Base-by-base conservation (phyloP, 2,113 vertebrate genomes). In the Climacteris rufus region DNA sequence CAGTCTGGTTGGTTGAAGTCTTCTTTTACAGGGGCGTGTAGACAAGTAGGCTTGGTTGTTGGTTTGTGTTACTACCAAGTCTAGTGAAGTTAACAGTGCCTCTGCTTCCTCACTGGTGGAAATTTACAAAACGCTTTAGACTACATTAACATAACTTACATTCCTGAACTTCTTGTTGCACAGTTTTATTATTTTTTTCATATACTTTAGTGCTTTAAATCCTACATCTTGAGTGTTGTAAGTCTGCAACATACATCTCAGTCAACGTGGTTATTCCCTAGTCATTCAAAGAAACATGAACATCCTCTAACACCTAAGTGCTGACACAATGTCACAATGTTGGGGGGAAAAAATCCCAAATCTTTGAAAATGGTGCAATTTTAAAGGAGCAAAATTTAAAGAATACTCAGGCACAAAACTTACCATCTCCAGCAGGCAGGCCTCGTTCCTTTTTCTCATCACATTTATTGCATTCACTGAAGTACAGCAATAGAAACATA, bases 401-500 rank as follows among this genome's bases (percentile, higher is more conserved):
- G 39, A 90, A 60, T 64, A 54, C 11, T 69, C 16, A 19, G 5
- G 15, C n/a, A 83, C 18, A 88, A 83, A 86, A 97, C 98, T 98
- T 89, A 98, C 98, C 98, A 85, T 98, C 98, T 39, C 98, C 98
- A 89, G 98, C 98, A 97, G 98, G 99, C 95, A 99, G 97, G 75
- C 99, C 99, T 96, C 99, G 95, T 70, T 99, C 99, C 97, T 99
- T 99, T 94, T 99, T 99, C 90, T 99, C 98, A 47, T 99, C 99
- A 89, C 99, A 99, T 97, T 99, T 99, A 98, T 99, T 99, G 98
- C 99, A 99, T 97, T 99, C 99, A 89, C 99, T 99, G 98, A 99
- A 99, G 99, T 99, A 99, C 70, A 99, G 98, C 97, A 99, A 98
- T 75, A 99, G 98, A 97, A 99, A 99, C 99, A 99, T 99, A 97